A percentile compares a stretch with the other conserved stretches of the same genome.
Evolutionary conservation across 2,888 invertebrate species (phyloP).

Genomic region (Lithophane socia): DNA sequence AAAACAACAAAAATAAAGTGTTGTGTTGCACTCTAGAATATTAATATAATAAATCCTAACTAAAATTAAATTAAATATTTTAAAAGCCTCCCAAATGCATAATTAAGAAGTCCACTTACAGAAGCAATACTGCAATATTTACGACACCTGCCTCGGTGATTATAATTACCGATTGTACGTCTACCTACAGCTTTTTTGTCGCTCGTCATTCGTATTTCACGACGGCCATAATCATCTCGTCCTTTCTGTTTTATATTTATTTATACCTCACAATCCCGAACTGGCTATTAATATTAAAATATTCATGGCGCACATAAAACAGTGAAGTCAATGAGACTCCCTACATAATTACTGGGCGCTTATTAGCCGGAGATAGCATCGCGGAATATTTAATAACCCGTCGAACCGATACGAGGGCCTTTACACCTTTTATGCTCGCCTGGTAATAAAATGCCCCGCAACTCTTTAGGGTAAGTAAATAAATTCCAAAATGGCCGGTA

Average conservation of each 20-base stretch:
- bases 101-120: constrained; percentile 69
- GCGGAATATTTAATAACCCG: constrained; percentile 75
- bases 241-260: constrained; percentile 66
- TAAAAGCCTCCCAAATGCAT: constrained; percentile 1
- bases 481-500: constrained; percentile 70
- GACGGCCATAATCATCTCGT: constrained; percentile 68
- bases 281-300: constrained; percentile 76
- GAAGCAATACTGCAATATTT: constrained; percentile 74
- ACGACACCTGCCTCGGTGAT: constrained; percentile 74
- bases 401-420: constrained; percentile 67
- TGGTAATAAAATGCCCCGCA: constrained; percentile 72
- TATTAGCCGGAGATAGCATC: constrained; percentile 80
- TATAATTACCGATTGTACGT: constrained; percentile 63
- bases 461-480: constrained; percentile 72
- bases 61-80: too few species aligned
- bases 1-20: too few species aligned
- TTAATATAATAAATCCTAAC: too few species aligned
- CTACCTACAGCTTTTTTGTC: constrained; percentile 67
- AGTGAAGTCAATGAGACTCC: constrained; percentile 75
- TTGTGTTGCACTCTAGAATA: too few species aligned
- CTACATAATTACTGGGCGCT: constrained; percentile 78
- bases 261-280: constrained; percentile 66
- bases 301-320: constrained; percentile 78
- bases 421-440: constrained; percentile 75
- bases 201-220: constrained; percentile 70